Evolutionary conservation across 1,140 invertebrate species (phyloP).

Genomic region (Psix sp.): DNA sequence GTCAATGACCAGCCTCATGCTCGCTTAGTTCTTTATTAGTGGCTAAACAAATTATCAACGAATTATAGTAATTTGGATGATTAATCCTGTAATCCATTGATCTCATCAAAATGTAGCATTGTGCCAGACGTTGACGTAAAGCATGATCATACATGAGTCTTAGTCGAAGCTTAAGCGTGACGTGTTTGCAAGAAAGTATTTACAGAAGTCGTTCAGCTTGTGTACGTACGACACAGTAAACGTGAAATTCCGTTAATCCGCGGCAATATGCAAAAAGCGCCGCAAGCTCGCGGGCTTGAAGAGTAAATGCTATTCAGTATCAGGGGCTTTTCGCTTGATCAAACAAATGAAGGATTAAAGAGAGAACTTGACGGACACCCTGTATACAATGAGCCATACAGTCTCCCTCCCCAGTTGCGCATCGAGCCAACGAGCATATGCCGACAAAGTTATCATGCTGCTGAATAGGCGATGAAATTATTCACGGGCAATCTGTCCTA

Average conservation of each 20-base stretch:
- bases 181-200: slow-evolving; percentile 17
- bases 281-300: slow-evolving; percentile 31
- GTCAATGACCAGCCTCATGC: too few relatives aligned
- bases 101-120: too few relatives aligned
- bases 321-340: slow-evolving; percentile 57
- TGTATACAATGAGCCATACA: slow-evolving; percentile 29
- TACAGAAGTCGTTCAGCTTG: neutral
- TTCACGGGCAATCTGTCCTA: slow-evolving; percentile 74
- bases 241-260: slow-evolving; percentile 59
- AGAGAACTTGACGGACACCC: slow-evolving; percentile 34
- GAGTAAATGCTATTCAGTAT: slow-evolving; percentile 62
- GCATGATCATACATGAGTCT: too few relatives aligned
- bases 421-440: slow-evolving; percentile 69
- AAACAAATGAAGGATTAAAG: slow-evolving; percentile 65
- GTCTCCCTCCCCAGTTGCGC: slow-evolving; percentile 15
- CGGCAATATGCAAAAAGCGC: slow-evolving; percentile 59
- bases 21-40: too few relatives aligned
- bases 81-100: too few relatives aligned
- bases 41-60: too few relatives aligned
- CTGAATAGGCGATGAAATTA: slow-evolving; percentile 72
- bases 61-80: too few relatives aligned
- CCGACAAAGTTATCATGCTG: slow-evolving; percentile 71
- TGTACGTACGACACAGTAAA: slow-evolving; percentile 39
- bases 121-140: too few relatives aligned
- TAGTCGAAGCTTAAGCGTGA: too few relatives aligned